These are phyloP conservation scores for Sminthurides aquaticus DNA, from an alignment of 2,888 invertebrate genomes.

Conservation along the genomic window DNA sequence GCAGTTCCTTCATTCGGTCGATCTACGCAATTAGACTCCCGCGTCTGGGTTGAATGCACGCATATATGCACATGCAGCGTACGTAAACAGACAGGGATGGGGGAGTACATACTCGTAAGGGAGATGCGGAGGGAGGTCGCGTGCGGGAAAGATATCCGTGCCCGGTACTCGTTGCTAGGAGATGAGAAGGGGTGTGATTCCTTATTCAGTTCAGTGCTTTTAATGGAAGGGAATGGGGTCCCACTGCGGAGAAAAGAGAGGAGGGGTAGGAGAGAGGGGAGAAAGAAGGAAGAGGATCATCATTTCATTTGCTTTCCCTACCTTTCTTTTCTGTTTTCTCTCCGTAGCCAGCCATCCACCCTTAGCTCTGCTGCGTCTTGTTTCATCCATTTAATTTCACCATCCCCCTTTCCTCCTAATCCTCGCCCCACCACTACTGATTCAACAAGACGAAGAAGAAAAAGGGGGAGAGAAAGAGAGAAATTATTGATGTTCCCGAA, in stretches of 20 bases:
- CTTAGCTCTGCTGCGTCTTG: not conserved
- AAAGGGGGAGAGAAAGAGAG: not conserved
- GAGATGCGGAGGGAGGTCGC: no score
- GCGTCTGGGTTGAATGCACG: no score
- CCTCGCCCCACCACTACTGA: not conserved
- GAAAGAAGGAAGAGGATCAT: no score
- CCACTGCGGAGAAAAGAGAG: no score
- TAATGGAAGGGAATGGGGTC: no score
- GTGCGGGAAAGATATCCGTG: not conserved
- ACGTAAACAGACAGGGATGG: not conserved
- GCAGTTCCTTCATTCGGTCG: not conserved
- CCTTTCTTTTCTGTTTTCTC: not conserved
- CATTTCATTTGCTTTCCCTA: no score
- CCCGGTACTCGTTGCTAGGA: no score
- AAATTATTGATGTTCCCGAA: constrained; percentile 7
- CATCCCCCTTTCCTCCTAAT: not conserved
- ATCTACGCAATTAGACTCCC: no score
- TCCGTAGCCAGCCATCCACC: not conserved
- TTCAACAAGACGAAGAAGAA: not conserved
- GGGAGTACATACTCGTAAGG: not conserved
- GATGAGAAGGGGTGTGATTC: not conserved
- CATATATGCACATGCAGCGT: not conserved
- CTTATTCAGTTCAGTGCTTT: no score
- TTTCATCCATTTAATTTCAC: not conserved
- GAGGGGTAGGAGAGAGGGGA: no score